Conservation (phyloP, 1,140 invertebrate genomes). For the Antheraea pernyi region DNA sequence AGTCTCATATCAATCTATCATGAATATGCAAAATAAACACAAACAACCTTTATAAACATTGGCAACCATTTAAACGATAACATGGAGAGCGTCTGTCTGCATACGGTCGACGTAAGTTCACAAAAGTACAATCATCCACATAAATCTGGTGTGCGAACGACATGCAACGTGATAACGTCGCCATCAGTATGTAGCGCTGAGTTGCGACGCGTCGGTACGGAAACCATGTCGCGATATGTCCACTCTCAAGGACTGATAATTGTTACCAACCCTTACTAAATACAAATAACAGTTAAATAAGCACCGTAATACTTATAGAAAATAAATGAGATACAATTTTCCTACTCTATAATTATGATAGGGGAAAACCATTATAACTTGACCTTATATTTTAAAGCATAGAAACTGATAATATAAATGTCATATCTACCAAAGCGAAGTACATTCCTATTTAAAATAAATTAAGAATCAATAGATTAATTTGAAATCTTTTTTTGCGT, state of each 20-base stretch:
- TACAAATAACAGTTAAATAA: neutral
- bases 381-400: too few relatives aligned
- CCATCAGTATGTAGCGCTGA: constrained; percentile 36
- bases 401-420: too few relatives aligned
- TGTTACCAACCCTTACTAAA: constrained; percentile 4
- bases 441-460: too few relatives aligned
- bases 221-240: constrained; percentile 38
- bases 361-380: too few relatives aligned
- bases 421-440: too few relatives aligned
- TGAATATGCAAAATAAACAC: neutral
- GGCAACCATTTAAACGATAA: neutral
- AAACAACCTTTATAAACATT: neutral
- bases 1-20: neutral
- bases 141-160: constrained; percentile 50
- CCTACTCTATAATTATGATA: too few relatives aligned
- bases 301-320: too few relatives aligned
- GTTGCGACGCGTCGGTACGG: constrained; percentile 20
- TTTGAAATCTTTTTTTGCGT: neutral
- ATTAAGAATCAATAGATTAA: too few relatives aligned
- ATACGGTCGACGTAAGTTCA: constrained; percentile 20
- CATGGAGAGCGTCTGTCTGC: neutral
- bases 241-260: constrained; percentile 2
- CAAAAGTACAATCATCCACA: constrained; percentile 30
- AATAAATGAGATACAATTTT: too few relatives aligned
- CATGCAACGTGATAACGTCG: constrained; percentile 43